Evolutionary conservation across 2,797 vertebrate species (phyloP).

Genomic region (Anguilla marmorata): DNA sequence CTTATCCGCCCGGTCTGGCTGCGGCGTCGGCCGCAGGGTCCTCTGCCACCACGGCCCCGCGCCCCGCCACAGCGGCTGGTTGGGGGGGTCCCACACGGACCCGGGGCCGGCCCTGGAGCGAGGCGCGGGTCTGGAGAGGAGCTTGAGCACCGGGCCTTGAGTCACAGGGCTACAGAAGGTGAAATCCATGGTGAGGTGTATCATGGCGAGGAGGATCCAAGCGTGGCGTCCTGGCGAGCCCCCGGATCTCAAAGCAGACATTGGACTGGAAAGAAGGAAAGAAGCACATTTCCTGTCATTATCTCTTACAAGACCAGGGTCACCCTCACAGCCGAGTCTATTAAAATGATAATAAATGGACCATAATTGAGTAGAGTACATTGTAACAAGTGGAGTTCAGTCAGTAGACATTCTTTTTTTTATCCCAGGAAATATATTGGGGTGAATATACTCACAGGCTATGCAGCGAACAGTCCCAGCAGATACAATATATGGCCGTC

Average conservation of each 20-base stretch:
- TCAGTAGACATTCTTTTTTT: neutral
- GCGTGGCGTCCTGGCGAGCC: conserved; percentile 72
- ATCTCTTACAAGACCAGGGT: neutral
- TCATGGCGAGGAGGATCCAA: conserved; percentile 78
- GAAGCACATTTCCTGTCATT: neutral
- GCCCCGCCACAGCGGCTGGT: conserved; percentile 70
- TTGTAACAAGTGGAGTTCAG: conserved; percentile 11
- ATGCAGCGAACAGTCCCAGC: neutral
- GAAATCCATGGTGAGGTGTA: conserved; percentile 78
- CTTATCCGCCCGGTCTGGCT: conserved; percentile 55
- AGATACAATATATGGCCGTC: neutral
- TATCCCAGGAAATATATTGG: neutral
- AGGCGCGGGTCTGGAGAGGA: conserved; percentile 65
- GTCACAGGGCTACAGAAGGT: conserved; percentile 72
- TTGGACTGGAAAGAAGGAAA: conserved; percentile 63
- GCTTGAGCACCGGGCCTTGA: conserved; percentile 67
- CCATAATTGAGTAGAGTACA: neutral
- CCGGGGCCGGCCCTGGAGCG: conserved; percentile 65
- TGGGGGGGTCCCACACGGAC: conserved; percentile 68
- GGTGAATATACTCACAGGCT: neutral
- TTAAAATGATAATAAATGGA: neutral
- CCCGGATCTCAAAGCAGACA: conserved; percentile 67
- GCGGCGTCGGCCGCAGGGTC: conserved; percentile 60
- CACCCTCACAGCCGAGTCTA: neutral
- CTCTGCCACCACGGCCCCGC: conserved; percentile 65